A percentile compares a stretch with the other conserved stretches of the same genome.
Evolutionary conservation across 2,888 invertebrate species (phyloP).

Genomic region (Dasypogon diadema): DNA sequence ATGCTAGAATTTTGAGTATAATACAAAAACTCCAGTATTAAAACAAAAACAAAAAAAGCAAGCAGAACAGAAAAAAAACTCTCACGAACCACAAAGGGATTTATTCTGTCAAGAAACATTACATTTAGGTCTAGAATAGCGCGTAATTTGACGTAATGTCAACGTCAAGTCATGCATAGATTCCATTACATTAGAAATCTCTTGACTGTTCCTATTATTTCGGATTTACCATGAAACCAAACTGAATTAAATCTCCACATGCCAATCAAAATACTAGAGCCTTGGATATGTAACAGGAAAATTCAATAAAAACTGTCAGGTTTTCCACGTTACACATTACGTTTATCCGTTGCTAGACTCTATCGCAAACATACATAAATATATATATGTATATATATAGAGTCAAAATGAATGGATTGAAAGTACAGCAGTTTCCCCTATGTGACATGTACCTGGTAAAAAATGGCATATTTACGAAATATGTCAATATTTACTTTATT

Average conservation of each 20-base stretch:
- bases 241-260: background rate
- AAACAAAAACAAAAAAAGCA: too few species aligned
- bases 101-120: background rate
- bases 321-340: background rate
- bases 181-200: background rate
- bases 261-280: background rate
- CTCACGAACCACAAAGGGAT: background rate
- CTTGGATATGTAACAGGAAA: background rate
- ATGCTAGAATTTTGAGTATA: too few species aligned
- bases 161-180: background rate
- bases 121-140: background rate
- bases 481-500: too few species aligned
- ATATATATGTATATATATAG: background rate
- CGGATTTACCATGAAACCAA: background rate
- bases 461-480: too few species aligned
- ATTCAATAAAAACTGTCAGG: constrained; percentile 3
- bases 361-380: background rate
- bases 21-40: too few species aligned
- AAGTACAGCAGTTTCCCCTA: too few species aligned
- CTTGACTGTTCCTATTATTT: background rate
- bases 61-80: too few species aligned
- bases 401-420: background rate
- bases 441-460: too few species aligned
- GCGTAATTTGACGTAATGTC: background rate
- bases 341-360: background rate